Evolutionary conservation across 2,113 vertebrate genomes (phyloP), one percentile per base, ranked within the genome.

Genomic region (Myrmophylax atrothorax): DNA sequence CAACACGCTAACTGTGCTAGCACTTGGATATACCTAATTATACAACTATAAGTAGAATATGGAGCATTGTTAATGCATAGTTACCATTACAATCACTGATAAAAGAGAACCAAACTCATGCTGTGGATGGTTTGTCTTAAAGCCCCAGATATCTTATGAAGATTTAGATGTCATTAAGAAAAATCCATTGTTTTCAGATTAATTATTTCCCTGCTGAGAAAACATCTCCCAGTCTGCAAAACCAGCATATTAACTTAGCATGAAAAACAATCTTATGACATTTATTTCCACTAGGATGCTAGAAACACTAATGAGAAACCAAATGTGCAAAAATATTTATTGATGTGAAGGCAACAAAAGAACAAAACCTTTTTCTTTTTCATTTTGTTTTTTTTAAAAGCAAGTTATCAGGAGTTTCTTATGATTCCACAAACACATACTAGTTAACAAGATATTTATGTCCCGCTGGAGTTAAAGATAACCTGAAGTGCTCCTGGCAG

Each of bases 151-250:
- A 53, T 67, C 37, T 64, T 49, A 35, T 7, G 38, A 88, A 86
- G 67, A 85, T 86, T 88, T 81, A 94, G 26, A 84, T 59, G 14
- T 47, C 80, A 70, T 93, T 92, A 77, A 73, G 64, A 87, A 94
- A 95, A 85, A 77, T 46, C 10, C 28, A 77, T 81, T 91, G 17
- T 89, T 93, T 94, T 81, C 75, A 76, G 66, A 92, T 68, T 86
- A 91, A 91, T 84, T 46, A 33, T 90, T 95, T 95, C 92, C 86
- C 38, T 82, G 86, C n/a, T 79, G 67, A 93, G 78, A 82, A 86
- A 87, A 68, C 31, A 80, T 50, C 17, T 59, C 73, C 26, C 28
- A 77, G 35, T 50, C 49, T 85, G 46, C 49, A 95, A 89, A 84
- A 35, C 13, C 56, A 86, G 35, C 42, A 46, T 70, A 96, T 72